A percentile compares a stretch with the other conserved stretches of the same genome.
Conservation (phyloP, 2,888 invertebrate genomes). For the Heliconius ismenius region DNA sequence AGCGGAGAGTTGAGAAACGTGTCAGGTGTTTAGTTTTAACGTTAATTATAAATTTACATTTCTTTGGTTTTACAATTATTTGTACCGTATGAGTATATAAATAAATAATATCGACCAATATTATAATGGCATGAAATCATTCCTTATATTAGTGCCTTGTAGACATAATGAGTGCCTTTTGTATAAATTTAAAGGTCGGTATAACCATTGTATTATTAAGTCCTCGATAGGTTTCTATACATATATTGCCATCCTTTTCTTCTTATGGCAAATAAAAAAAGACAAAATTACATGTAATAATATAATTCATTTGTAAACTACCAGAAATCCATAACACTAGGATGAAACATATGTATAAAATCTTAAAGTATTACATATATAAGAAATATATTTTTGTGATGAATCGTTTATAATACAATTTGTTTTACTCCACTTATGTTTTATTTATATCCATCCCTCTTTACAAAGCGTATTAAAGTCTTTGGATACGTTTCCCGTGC, state of each 20-base stretch:
- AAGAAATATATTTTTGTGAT: slow-evolving; percentile 4
- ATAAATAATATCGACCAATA: background rate
- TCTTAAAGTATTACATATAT: background rate
- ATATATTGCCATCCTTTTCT: background rate
- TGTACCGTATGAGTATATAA: background rate
- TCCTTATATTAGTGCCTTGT: slow-evolving; percentile 24
- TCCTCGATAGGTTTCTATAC: background rate
- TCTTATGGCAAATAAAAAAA: background rate
- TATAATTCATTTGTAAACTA: background rate
- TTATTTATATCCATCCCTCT: background rate
- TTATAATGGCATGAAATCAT: slow-evolving; percentile 1
- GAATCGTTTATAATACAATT: background rate
- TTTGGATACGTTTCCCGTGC: background rate
- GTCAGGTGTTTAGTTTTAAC: background rate
- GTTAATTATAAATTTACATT: background rate
- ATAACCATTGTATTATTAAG: background rate
- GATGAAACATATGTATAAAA: background rate
- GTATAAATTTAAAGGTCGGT: background rate
- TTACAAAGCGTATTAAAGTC: background rate
- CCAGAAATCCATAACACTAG: background rate
- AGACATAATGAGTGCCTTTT: slow-evolving; percentile 7
- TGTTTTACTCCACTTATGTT: background rate
- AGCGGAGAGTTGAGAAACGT: no score
- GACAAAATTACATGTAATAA: background rate
- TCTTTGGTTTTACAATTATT: no score